Evolutionary conservation across 2,888 invertebrate species (phyloP), one percentile per base, ranked within the genome.

Genomic region (Ophion ventricosus): DNA sequence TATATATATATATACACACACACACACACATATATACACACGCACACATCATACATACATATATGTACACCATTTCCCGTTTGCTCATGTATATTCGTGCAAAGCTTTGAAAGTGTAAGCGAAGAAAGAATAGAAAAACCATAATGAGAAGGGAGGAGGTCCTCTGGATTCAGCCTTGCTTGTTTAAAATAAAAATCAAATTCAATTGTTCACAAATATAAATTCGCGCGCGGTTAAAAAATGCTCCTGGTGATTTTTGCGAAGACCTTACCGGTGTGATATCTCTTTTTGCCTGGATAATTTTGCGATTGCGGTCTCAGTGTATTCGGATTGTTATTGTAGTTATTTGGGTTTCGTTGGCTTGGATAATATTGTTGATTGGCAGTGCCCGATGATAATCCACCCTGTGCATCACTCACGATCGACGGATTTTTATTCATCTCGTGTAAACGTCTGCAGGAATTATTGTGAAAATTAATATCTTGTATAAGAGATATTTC

Each of bases 251-350:
- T 26, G 57, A 57, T 26, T 43, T 43, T 56, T 64, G 61, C 20
- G 23, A 78, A 26, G 17, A 80, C 82, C 80, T 82, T 89, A 92
- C 93, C 91, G 85, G 90, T 88, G 59, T 90, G 88, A 85, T 91
- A 92, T 85, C 92, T 90, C 86, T 91, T 90, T 87, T 91, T 93
- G 80, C 91, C 91, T 80, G 92, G 92, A 84, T 91, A 90, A 88
- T 90, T 92, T 89, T 92, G 93, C 72, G 88, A 78, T 75, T 88
- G 89, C 14, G 89, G 87, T 86, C 90, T 90, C 56, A 90, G 80
- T 49, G 87, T 80, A 72, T 83, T 74, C 89, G 87, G 83, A 89
- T 76, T 67, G 88, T 81, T 84, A 67, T 76, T 67, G 61, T 76
- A 86, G 59, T 84, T 85, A 85, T 81, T 86, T 26, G 66, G 76